Conservation (phyloP, 2,888 invertebrate species). For the Tetheella fluctuosa region DNA sequence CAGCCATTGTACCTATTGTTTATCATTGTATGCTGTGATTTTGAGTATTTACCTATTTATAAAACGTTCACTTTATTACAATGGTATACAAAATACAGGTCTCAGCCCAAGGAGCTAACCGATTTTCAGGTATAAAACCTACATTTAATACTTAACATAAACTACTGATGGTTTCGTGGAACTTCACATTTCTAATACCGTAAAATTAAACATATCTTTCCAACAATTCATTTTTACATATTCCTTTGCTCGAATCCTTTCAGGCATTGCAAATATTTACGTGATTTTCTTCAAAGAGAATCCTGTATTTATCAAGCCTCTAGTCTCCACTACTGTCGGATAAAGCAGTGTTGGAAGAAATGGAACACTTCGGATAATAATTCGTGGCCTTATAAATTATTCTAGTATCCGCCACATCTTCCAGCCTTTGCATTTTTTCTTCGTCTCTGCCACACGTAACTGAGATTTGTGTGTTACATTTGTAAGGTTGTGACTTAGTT, state of each 20-base stretch:
- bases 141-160: too few relatives aligned
- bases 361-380: not conserved
- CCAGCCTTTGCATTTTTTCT: slow-evolving; percentile 7
- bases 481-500: not conserved
- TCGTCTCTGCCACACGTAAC: not conserved
- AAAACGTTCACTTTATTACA: not conserved
- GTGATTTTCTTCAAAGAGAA: slow-evolving; percentile 6
- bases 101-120: too few relatives aligned
- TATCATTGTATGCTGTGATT: not conserved
- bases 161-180: too few relatives aligned
- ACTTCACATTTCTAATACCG: too few relatives aligned
- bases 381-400: slow-evolving; percentile 5
- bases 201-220: too few relatives aligned
- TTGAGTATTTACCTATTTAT: not conserved
- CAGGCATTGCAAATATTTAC: not conserved
- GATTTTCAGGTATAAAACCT: too few relatives aligned
- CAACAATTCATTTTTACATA: not conserved
- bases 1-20: not conserved
- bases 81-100: too few relatives aligned
- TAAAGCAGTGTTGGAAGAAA: not conserved
- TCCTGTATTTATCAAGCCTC: not conserved
- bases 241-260: not conserved
- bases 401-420: slow-evolving; percentile 5
- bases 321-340: not conserved
- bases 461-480: slow-evolving; percentile 3